phyloP scores from a whole-genome alignment of 2,888 invertebrate genomes.

The Leptinotarsa juncta region DNA sequence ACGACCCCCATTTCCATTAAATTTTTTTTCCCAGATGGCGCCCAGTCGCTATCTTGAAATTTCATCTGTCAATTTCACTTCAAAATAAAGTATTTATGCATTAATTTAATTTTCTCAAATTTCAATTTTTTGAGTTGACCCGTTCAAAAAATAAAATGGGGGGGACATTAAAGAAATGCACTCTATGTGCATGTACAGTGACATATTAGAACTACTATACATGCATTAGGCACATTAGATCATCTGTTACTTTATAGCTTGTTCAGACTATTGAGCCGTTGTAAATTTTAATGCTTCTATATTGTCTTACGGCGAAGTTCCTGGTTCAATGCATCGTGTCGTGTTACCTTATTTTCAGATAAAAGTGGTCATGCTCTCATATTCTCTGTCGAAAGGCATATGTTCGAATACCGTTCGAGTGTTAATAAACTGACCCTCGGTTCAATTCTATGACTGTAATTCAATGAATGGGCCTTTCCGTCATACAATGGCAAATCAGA shows the following conservation, averaged over 20 bases:
- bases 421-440: not conserved
- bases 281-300: slow-evolving; percentile 13
- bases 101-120: no score
- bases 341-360: slow-evolving; percentile 9
- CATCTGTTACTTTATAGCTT: not conserved
- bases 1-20: no score
- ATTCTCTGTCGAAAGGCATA: slow-evolving; percentile 9
- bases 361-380: slow-evolving; percentile 7
- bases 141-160: no score
- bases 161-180: no score
- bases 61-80: no score
- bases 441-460: not conserved
- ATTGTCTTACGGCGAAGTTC: slow-evolving; percentile 10
- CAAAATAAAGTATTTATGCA: no score
- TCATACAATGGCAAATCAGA: not conserved
- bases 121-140: no score
- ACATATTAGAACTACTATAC: not conserved
- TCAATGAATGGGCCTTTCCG: not conserved
- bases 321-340: slow-evolving; percentile 11
- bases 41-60: no score
- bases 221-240: no score
- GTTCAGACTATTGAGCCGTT: slow-evolving; percentile 9
- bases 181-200: no score
- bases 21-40: no score
- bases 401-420: slow-evolving; percentile 15